Percentiles rank a stretch among this genome's conserved stretches.
These are phyloP conservation scores for Cetonia aurata DNA, from an alignment of 2,888 invertebrate species.

Conservation along the genomic window DNA sequence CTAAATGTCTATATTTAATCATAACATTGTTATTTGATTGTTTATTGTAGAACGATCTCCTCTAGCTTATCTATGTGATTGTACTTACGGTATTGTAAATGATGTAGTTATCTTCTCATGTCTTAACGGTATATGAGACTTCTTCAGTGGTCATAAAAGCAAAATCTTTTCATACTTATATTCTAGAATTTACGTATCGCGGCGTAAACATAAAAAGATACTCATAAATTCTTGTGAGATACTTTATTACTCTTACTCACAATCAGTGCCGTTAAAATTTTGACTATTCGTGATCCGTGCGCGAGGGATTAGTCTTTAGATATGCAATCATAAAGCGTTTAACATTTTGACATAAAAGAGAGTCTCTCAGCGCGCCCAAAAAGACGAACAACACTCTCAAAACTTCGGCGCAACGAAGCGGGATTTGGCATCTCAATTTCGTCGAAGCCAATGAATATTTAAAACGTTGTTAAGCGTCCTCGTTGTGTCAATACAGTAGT, in stretches of 20 bases:
- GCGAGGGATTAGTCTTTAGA: constrained; percentile 15
- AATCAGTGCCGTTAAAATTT: constrained; percentile 19
- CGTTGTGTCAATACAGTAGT: constrained; percentile 39
- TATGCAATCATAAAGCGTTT: constrained; percentile 36
- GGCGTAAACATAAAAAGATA: constrained; percentile 10
- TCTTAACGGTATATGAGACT: not conserved
- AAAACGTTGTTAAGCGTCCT: constrained; percentile 39
- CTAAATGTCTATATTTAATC: no score
- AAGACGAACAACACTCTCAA: constrained; percentile 11
- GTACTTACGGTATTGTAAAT: no score
- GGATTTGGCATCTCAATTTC: constrained; percentile 24
- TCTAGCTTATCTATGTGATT: no score
- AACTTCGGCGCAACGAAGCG: constrained; percentile 10
- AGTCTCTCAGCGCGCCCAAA: constrained; percentile 21
- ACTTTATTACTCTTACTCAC: constrained; percentile 17
- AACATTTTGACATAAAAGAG: constrained; percentile 34
- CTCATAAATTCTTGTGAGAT: constrained; percentile 3
- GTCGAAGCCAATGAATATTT: constrained; percentile 42
- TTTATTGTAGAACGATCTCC: no score
- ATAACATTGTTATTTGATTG: no score
- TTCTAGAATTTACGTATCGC: constrained; percentile 1
- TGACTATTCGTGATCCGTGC: constrained; percentile 3
- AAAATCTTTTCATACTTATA: constrained; percentile 3
- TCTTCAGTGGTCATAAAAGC: constrained; percentile 6
- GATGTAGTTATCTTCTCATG: no score